phyloP scores from a whole-genome alignment of 2,888 invertebrate genomes.

The Ligdia adustata region DNA sequence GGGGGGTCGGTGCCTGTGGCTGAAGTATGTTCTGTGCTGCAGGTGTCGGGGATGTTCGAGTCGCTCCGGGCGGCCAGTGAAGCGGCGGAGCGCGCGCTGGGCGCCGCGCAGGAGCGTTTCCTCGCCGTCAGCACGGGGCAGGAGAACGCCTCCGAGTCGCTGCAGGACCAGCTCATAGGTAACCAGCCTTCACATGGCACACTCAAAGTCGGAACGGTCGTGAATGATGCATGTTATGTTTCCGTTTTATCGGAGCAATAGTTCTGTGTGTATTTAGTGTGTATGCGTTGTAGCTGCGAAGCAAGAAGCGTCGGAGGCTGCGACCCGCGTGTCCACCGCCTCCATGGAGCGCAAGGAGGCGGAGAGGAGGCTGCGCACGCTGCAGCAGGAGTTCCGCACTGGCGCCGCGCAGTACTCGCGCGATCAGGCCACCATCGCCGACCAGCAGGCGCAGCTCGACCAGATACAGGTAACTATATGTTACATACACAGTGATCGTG shows the following conservation, averaged over 20 bases:
- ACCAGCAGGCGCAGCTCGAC: conserved; percentile 56
- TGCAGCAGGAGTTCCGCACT: conserved; percentile 86
- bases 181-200: conserved; percentile 10
- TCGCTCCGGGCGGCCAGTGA: conserved; percentile 87
- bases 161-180: conserved; percentile 96
- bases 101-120: conserved; percentile 89
- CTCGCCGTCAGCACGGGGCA: conserved; percentile 94
- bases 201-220: too few relatives aligned
- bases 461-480: conserved; percentile 70
- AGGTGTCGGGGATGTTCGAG: conserved; percentile 86
- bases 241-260: too few relatives aligned
- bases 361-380: conserved; percentile 84
- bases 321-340: conserved; percentile 91
- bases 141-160: conserved; percentile 91
- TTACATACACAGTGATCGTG: background rate
- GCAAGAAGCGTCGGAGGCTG: conserved; percentile 88
- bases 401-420: conserved; percentile 87
- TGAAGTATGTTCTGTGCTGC: conserved; percentile 9
- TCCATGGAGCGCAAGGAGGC: conserved; percentile 89
- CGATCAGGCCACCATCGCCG: conserved; percentile 60
- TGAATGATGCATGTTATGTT: too few relatives aligned
- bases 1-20: background rate
- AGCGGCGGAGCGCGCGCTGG: conserved; percentile 86
- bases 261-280: too few relatives aligned
- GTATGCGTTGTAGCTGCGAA: conserved; percentile 85